phyloP scores from a whole-genome alignment of 1,140 invertebrate species.

The Wiebesia pumilae region DNA sequence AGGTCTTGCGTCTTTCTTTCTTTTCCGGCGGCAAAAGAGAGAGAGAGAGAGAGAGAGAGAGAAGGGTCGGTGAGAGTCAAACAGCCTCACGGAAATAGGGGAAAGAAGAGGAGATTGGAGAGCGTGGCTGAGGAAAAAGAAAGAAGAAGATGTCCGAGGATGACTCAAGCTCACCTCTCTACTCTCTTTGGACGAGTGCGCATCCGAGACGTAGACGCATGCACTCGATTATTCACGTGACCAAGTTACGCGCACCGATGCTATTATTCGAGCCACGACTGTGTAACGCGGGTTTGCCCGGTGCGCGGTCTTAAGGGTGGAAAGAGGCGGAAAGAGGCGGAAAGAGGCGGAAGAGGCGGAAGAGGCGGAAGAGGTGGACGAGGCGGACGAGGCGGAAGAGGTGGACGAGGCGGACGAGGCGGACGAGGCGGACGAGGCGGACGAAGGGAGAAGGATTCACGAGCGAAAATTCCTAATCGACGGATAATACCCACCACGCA shows the following conservation, averaged over 20 bases:
- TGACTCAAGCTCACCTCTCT: neutral
- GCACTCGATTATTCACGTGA: slow-evolving; percentile 13
- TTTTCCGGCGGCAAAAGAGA: slow-evolving; percentile 33
- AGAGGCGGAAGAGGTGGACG: neutral
- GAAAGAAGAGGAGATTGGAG: slow-evolving; percentile 32
- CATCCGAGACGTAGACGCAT: neutral
- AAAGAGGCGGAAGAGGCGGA: too few relatives aligned
- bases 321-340: neutral
- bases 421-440: too few relatives aligned
- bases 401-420: too few relatives aligned
- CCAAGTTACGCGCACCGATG: neutral
- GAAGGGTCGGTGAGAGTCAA: neutral
- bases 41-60: neutral
- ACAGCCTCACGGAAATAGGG: slow-evolving; percentile 21
- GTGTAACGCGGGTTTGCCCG: neutral
- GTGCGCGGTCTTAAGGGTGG: neutral
- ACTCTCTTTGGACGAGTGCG: neutral
- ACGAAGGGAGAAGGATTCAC: neutral
- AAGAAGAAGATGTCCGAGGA: slow-evolving; percentile 36
- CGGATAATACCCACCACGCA: neutral
- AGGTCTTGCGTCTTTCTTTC: slow-evolving; percentile 51
- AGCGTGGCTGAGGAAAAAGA: slow-evolving; percentile 14
- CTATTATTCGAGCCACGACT: neutral
- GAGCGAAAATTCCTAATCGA: slow-evolving; percentile 1
- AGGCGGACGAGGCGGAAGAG: neutral